A percentile compares a stretch with the other conserved stretches of the same genome.
These are phyloP conservation scores for Eremobia ochroleuca DNA, from an alignment of 2,888 invertebrate species.

Conservation along the genomic window DNA sequence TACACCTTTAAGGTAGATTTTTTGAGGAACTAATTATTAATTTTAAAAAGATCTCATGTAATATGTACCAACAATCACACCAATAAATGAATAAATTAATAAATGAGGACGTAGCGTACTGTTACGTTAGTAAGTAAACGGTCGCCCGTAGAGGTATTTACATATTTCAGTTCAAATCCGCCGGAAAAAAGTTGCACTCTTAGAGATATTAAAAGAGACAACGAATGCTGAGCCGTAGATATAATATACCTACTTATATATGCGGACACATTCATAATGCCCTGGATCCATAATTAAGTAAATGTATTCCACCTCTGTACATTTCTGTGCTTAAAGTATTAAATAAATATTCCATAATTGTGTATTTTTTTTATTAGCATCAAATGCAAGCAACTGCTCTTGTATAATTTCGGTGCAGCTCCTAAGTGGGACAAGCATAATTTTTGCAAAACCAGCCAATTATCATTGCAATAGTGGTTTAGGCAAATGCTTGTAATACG, in stretches of 20 bases:
- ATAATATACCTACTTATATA: neutral
- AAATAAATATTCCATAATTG: neutral
- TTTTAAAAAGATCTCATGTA: too few relatives aligned
- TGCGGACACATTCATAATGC: neutral
- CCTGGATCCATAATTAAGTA: constrained; percentile 29
- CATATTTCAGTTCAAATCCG: neutral
- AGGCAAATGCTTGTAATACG: constrained; percentile 47
- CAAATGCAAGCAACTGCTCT: neutral
- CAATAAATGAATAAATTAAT: too few relatives aligned
- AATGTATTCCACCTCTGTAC: constrained; percentile 12
- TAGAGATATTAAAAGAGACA: constrained; percentile 1
- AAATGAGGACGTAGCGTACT: too few relatives aligned
- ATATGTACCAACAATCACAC: too few relatives aligned
- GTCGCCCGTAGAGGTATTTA: neutral
- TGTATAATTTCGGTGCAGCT: neutral
- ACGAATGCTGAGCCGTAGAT: constrained; percentile 4
- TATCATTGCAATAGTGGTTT: constrained; percentile 10
- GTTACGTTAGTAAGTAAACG: neutral
- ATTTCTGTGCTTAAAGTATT: neutral
- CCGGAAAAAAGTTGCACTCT: neutral
- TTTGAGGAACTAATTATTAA: too few relatives aligned
- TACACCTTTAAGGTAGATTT: too few relatives aligned
- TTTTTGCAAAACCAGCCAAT: constrained; percentile 35
- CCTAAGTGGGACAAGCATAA: neutral
- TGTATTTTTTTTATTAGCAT: constrained; percentile 1